Evolutionary conservation across 2,113 vertebrate species (phyloP).

Genomic region (Nycticryphes semicollaris): DNA sequence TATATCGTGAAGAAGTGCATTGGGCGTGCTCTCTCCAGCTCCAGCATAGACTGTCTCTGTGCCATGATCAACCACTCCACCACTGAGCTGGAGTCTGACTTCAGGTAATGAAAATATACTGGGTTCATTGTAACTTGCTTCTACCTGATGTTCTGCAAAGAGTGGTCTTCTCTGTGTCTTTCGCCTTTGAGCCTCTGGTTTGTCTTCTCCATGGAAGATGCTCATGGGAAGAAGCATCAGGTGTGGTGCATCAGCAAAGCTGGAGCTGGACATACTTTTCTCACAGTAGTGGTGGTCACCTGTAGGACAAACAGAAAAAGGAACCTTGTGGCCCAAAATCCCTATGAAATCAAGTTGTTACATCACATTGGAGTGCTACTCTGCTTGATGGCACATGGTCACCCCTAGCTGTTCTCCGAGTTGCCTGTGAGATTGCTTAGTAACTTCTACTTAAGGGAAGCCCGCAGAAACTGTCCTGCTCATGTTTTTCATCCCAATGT

Average conservation of each 20-base stretch:
- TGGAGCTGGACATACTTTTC: neutral
- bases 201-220: neutral
- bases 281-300: neutral
- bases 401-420: neutral
- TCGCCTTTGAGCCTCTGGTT: neutral
- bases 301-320: neutral
- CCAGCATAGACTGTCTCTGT: conserved; percentile 96
- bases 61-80: conserved; percentile 99
- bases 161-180: neutral
- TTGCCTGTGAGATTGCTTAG: neutral
- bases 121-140: neutral
- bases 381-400: neutral
- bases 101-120: conserved; percentile 79
- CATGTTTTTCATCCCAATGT: neutral
- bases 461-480: neutral
- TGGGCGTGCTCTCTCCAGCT: conserved; percentile 92
- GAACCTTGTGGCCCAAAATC: neutral
- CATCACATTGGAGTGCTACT: neutral
- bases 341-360: neutral
- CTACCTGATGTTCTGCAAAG: neutral
- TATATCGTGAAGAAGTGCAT: conserved; percentile 99
- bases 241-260: neutral
- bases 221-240: fast-evolving
- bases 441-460: neutral
- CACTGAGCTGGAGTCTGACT: conserved; percentile 92